Percentiles rank a stretch among this genome's conserved stretches.
These are phyloP conservation scores for Strigops habroptila DNA, from an alignment of 2,113 vertebrate genomes.

Conservation along the genomic window DNA sequence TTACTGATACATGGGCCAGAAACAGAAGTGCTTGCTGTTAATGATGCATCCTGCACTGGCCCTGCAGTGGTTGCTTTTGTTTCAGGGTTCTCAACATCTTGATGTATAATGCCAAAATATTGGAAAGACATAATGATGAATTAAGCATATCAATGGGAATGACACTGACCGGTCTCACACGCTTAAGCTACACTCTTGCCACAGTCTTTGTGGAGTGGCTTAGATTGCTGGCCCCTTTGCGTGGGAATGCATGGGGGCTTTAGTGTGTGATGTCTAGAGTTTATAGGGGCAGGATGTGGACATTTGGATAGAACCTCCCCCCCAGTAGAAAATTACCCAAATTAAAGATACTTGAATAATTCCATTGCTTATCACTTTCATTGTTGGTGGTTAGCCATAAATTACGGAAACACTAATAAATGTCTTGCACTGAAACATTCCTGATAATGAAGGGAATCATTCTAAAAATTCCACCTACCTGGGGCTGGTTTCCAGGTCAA, in stretches of 20 bases:
- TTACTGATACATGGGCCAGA: background rate
- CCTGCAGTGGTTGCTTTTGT: background rate
- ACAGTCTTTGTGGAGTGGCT: background rate
- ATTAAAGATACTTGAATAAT: background rate
- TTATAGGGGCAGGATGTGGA: background rate
- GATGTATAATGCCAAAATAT: background rate
- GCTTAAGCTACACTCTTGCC: background rate
- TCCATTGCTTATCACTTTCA: background rate
- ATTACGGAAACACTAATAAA: background rate
- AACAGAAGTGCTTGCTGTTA: background rate
- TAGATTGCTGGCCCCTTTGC: background rate
- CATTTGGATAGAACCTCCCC: background rate
- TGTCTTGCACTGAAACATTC: background rate
- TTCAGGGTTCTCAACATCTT: background rate
- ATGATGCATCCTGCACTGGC: background rate
- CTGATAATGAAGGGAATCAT: background rate
- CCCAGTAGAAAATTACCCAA: background rate
- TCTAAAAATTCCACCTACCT: background rate
- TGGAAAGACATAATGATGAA: background rate
- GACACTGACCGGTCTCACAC: rapidly evolving
- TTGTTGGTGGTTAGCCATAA: background rate
- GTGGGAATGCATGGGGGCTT: background rate
- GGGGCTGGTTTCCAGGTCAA: background rate
- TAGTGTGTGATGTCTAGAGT: background rate
- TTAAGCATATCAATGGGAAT: background rate